Evolutionary conservation across 1,140 invertebrate genomes (phyloP).

Genomic region (Bombus confusus): DNA sequence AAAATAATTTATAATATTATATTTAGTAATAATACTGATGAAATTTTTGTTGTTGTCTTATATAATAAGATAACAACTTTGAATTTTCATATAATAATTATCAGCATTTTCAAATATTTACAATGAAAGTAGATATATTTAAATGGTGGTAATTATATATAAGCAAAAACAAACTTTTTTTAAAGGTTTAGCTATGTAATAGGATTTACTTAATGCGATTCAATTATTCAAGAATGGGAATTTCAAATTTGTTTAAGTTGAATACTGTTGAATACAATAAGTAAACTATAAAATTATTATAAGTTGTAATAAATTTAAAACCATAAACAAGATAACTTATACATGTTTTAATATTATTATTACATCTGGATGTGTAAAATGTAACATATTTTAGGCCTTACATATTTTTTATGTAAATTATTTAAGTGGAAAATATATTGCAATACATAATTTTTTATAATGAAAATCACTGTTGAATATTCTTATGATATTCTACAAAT

Average conservation of each 20-base stretch:
- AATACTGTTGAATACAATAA: slow-evolving; percentile 35
- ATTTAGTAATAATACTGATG: background rate
- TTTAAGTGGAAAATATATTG: slow-evolving; percentile 1
- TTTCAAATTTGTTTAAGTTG: slow-evolving; percentile 6
- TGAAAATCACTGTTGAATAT: background rate
- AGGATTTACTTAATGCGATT: slow-evolving; percentile 18
- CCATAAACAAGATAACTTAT: background rate
- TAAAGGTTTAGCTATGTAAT: background rate
- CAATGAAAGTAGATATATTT: background rate
- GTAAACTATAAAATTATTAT: slow-evolving; percentile 44
- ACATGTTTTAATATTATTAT: slow-evolving; percentile 2
- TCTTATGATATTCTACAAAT: slow-evolving; percentile 13
- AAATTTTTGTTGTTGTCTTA: background rate
- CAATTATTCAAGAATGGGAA: background rate
- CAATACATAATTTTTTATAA: background rate
- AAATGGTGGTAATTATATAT: background rate
- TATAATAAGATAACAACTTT: background rate
- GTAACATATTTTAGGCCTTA: slow-evolving; percentile 22
- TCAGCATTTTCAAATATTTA: background rate
- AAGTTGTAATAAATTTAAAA: slow-evolving; percentile 34
- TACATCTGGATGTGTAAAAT: background rate
- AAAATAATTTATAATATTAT: slow-evolving; percentile 3
- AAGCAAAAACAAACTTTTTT: background rate
- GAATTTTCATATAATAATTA: background rate
- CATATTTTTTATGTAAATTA: background rate